phyloP scores from a whole-genome alignment of 2,888 invertebrate species.

The Philopedon plagiatum region DNA sequence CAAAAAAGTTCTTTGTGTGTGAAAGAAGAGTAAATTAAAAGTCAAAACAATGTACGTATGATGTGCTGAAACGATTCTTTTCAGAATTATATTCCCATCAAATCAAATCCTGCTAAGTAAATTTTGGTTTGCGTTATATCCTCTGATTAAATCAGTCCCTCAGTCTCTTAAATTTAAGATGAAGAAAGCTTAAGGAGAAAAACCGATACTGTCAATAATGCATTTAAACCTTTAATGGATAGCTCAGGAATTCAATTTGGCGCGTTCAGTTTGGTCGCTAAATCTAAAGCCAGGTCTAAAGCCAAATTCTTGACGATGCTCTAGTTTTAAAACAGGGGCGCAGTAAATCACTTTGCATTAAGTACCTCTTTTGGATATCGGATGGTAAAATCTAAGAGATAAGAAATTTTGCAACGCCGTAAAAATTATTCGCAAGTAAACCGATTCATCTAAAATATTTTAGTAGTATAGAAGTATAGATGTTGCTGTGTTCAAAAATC shows the following conservation, averaged over 20 bases:
- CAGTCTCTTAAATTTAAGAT: constrained; percentile 21
- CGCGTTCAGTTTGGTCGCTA: constrained; percentile 15
- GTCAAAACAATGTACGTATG: too few relatives aligned
- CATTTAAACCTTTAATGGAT: constrained; percentile 39
- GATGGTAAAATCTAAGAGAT: neutral
- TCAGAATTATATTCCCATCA: too few relatives aligned
- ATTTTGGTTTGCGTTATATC: constrained; percentile 1
- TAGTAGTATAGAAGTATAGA: too few relatives aligned
- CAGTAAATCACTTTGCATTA: constrained; percentile 15
- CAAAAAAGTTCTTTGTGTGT: too few relatives aligned
- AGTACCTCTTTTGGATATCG: constrained; percentile 2
- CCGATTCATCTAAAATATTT: too few relatives aligned
- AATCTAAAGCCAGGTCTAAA: constrained; percentile 15
- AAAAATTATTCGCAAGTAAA: too few relatives aligned
- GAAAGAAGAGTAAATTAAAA: too few relatives aligned
- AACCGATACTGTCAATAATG: constrained; percentile 40
- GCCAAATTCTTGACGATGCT: constrained; percentile 25
- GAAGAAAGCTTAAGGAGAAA: constrained; percentile 31
- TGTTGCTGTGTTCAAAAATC: too few relatives aligned
- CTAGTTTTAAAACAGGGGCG: constrained; percentile 30
- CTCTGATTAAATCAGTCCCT: constrained; percentile 13
- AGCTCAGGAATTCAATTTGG: constrained; percentile 36
- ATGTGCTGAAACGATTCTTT: too few relatives aligned
- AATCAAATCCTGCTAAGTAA: neutral
- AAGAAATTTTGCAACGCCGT: neutral